Percentiles rank a stretch among this genome's conserved stretches.
Conservation (phyloP, 1,140 invertebrate species). For the Mya arenaria region DNA sequence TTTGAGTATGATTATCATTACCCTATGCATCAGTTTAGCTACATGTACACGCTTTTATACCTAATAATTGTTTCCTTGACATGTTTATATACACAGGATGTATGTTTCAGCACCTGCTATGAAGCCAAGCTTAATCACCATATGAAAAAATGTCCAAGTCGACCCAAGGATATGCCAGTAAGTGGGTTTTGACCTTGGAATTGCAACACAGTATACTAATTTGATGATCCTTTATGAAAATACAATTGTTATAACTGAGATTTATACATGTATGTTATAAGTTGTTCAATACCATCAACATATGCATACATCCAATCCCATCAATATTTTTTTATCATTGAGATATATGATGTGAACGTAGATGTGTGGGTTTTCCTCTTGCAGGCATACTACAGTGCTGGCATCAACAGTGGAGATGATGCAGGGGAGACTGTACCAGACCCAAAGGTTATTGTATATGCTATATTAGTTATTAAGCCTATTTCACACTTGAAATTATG, state of each 20-base stretch:
- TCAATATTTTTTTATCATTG: background rate
- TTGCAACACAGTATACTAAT: too few relatives aligned
- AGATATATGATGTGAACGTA: background rate
- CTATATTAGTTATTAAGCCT: too few relatives aligned
- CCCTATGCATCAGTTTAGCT: too few relatives aligned
- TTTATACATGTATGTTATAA: background rate
- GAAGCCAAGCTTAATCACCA: conserved; percentile 44
- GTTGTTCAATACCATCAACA: background rate
- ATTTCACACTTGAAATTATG: too few relatives aligned
- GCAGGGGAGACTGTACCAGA: conserved; percentile 54
- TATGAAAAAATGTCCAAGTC: conserved; percentile 51
- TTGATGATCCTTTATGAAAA: background rate
- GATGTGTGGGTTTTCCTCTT: background rate
- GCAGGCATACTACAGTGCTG: conserved; percentile 54
- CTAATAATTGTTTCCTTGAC: too few relatives aligned
- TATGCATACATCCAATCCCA: background rate
- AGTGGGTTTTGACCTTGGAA: background rate
- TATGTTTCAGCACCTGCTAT: conserved; percentile 52
- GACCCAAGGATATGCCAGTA: conserved; percentile 51
- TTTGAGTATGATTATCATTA: too few relatives aligned
- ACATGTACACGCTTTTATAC: too few relatives aligned
- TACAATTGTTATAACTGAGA: background rate
- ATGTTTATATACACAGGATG: background rate
- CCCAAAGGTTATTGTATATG: conserved; percentile 53
- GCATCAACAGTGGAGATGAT: conserved; percentile 64